phyloP scores from a whole-genome alignment of 2,113 vertebrate species.

The Chlorodrepanis virens region DNA sequence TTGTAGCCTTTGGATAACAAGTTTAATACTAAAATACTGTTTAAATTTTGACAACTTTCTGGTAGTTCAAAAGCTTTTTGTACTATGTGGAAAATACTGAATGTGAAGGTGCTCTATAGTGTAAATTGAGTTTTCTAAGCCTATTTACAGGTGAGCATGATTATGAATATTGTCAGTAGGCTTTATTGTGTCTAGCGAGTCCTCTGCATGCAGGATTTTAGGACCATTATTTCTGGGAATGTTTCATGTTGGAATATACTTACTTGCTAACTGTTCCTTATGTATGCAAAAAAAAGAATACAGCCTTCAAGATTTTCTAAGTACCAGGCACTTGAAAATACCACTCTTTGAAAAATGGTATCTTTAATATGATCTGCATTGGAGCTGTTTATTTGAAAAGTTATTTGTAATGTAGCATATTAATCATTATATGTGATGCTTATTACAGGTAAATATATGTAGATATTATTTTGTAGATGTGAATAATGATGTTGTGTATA shows the following conservation, averaged over 20 bases:
- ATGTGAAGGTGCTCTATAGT: neutral
- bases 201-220: neutral
- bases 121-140: neutral
- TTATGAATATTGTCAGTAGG: neutral
- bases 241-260: neutral
- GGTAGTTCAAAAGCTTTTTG: neutral
- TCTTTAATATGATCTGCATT: neutral
- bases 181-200: neutral
- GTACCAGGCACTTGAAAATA: neutral
- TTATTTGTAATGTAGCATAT: neutral
- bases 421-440: neutral
- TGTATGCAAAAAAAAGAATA: neutral
- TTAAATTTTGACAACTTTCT: neutral
- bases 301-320: neutral
- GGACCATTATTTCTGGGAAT: fast-evolving
- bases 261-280: neutral
- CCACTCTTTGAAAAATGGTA: neutral
- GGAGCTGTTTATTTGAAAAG: neutral
- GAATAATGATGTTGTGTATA: neutral
- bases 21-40: neutral
- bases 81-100: neutral
- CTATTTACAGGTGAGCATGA: neutral
- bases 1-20: neutral
- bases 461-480: neutral
- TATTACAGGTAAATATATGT: neutral